Evolutionary conservation across 2,113 vertebrate species (phyloP).

Genomic region (Silurus meridionalis): DNA sequence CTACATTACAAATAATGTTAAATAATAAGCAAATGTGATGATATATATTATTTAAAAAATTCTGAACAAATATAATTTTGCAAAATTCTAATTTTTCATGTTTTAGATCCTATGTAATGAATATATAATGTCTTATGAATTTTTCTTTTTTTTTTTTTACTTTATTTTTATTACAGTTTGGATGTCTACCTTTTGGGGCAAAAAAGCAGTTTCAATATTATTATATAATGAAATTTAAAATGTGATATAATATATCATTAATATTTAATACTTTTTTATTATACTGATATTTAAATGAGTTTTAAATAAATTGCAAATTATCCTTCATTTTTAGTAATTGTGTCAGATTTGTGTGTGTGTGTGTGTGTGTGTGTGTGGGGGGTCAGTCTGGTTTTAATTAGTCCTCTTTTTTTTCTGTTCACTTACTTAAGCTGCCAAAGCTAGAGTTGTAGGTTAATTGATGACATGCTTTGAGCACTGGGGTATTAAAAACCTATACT

Average conservation of each 20-base stretch:
- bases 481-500: neutral
- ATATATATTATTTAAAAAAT: neutral
- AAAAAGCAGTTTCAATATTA: neutral
- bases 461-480: neutral
- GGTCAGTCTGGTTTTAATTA: constrained; percentile 34
- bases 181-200: neutral
- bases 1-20: too few relatives aligned
- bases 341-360: neutral
- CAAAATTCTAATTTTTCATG: neutral
- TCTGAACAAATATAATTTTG: neutral
- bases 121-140: neutral
- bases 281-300: neutral
- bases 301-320: neutral
- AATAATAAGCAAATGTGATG: neutral
- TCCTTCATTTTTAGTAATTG: constrained; percentile 18
- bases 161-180: neutral
- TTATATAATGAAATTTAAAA: too few relatives aligned
- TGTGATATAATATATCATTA: neutral
- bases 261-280: neutral
- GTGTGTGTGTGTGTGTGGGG: too few relatives aligned
- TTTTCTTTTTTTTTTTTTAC: neutral
- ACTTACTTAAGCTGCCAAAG: neutral
- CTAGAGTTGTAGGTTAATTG: neutral
- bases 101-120: neutral
- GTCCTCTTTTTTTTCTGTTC: neutral